phyloP scores from a whole-genome alignment of 2,113 vertebrate genomes.

The Narcine bancroftii region DNA sequence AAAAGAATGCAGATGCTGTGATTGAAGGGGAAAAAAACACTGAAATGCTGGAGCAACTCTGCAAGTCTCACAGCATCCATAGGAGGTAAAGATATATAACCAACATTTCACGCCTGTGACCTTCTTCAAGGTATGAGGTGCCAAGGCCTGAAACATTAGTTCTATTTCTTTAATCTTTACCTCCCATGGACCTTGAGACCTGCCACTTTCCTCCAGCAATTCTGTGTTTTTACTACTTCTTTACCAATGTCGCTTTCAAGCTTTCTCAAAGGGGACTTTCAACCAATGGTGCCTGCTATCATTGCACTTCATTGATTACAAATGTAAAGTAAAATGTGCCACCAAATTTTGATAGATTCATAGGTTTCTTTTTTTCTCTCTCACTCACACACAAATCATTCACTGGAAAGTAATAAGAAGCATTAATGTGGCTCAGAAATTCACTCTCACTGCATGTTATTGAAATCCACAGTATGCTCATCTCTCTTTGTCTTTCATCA shows the following conservation, averaged over 20 bases:
- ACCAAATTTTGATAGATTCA: not conserved
- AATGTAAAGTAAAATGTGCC: not conserved
- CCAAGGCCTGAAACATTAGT: too few species aligned
- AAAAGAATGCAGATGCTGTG: too few species aligned
- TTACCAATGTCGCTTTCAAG: not conserved
- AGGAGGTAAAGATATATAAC: too few species aligned
- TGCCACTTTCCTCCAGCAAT: too few species aligned
- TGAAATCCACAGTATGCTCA: not conserved
- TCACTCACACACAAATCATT: not conserved
- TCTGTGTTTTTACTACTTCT: too few species aligned
- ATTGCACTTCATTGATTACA: not conserved
- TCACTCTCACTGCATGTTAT: not conserved
- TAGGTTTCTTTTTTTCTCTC: not conserved
- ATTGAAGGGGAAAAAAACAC: too few species aligned
- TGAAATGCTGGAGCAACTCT: too few species aligned
- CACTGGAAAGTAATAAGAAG: not conserved
- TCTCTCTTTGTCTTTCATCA: not conserved
- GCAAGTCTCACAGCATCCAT: too few species aligned
- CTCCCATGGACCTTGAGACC: too few species aligned
- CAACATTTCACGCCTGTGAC: too few species aligned
- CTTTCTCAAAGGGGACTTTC: not conserved
- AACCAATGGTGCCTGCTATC: not conserved
- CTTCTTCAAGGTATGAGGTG: too few species aligned
- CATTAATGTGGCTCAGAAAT: not conserved
- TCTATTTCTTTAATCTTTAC: too few species aligned